A percentile compares a stretch with the other conserved stretches of the same genome.
phyloP scores from a whole-genome alignment of 2,797 vertebrate species.

The Spheniscus humboldti region DNA sequence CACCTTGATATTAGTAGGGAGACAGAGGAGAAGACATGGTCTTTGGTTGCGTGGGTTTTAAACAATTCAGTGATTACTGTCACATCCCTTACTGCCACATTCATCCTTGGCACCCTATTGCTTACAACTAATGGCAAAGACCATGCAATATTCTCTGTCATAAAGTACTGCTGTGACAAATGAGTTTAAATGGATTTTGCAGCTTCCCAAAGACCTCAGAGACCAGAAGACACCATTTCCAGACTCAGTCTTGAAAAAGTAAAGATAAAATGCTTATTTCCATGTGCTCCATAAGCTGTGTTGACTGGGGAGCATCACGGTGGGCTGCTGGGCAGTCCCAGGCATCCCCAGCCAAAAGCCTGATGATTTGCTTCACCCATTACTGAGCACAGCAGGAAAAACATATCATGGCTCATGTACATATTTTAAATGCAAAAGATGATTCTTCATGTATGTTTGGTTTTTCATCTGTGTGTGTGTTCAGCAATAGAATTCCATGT shows the following conservation, averaged over 20 bases:
- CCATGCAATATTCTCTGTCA: neutral
- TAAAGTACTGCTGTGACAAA: neutral
- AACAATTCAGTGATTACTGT: neutral
- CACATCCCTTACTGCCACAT: neutral
- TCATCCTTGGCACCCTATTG: neutral
- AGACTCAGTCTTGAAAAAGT: conserved; percentile 22
- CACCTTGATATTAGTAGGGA: neutral
- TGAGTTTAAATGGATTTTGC: neutral
- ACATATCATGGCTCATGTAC: conserved; percentile 9
- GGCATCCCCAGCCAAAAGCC: conserved; percentile 21
- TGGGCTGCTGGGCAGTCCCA: conserved; percentile 12
- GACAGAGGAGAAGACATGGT: neutral
- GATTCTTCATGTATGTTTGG: neutral
- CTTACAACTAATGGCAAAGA: neutral
- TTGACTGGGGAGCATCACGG: neutral
- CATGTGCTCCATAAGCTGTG: neutral
- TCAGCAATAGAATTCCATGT: conserved; percentile 23
- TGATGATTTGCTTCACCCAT: conserved; percentile 45
- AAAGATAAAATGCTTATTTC: conserved; percentile 21
- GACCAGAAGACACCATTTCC: neutral
- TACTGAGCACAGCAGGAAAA: conserved; percentile 25
- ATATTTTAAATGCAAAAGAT: conserved; percentile 12
- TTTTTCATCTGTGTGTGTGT: neutral
- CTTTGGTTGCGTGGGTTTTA: neutral
- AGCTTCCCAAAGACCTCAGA: neutral